Evolutionary conservation across 2,888 invertebrate genomes (phyloP), one percentile per base, ranked within the genome.

Genomic region (Pasiphila rectangulata): DNA sequence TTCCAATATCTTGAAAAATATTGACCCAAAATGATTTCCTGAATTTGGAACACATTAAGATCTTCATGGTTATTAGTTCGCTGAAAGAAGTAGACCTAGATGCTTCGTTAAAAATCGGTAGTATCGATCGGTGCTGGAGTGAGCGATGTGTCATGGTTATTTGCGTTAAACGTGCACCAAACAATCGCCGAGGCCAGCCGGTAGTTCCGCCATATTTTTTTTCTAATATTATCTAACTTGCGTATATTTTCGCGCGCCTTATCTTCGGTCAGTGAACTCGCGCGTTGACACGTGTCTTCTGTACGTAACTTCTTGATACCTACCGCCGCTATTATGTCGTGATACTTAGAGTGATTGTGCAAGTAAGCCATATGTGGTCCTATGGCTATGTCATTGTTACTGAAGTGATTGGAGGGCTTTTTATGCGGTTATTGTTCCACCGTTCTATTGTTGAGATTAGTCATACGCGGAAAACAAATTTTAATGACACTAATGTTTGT

Each of bases 181-280:
- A 56, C 58, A 61, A 57, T 53, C 57, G 63, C 57, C 59, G 57
- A 61, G 62, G 69, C 53, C 58, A 59, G 61, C 61, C 57, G 57
- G 39, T 45, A 39, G 51, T 59, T 69, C 74, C 74, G 75, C 75
- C 77, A 82, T 83, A 75, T 78, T 76, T 63, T 44, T 45, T 72
- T 79, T 82, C 82, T 83, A 85, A 83, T 83, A 83, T 84, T 83
- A 83, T 84, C 81, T 83, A 82, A 82, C 68, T 69, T 67, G 73
- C 59, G 54, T 71, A 72, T 78, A 74, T 81, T 84, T 83, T 82
- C 66, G 82, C 79, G 75, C 70, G 69, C 68, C 75, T 83, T 85
- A 84, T 84, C 84, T 64, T 63, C 63, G 83, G 79, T 79, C 81
- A 60, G 74, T 75, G 69, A 81, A 73, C 78, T 63, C 61, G 62